Evolutionary conservation across 2,113 vertebrate species (phyloP).

Genomic region (Archilochus colubris): DNA sequence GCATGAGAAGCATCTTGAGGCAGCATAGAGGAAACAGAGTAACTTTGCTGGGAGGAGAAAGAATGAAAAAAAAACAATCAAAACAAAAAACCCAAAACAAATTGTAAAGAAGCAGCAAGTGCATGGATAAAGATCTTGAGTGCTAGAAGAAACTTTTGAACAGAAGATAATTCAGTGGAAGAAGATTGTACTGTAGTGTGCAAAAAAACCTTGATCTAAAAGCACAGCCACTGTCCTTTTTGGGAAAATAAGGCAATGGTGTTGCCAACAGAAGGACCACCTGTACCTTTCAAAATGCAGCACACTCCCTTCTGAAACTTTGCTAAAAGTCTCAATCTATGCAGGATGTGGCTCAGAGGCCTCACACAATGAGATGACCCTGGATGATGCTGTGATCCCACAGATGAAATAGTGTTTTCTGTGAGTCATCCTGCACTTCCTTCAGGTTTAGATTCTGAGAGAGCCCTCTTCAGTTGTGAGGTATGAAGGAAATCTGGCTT

Average conservation of each 20-base stretch:
- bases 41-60: not conserved
- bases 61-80: not conserved
- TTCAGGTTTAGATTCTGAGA: not conserved
- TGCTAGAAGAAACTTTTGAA: not conserved
- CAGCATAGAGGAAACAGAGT: not conserved
- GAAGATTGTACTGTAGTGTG: accelerated
- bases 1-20: not conserved
- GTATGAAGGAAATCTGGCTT: not conserved
- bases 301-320: not conserved
- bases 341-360: not conserved
- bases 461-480: accelerated
- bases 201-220: not conserved
- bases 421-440: not conserved
- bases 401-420: not conserved
- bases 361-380: not conserved
- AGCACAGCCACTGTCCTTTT: not conserved
- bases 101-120: not conserved
- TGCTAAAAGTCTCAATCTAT: not conserved
- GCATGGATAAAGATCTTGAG: not conserved
- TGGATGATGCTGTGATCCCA: not conserved
- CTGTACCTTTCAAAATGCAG: not conserved
- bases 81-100: not conserved
- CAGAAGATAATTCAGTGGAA: not conserved
- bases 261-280: not conserved
- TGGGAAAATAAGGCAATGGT: not conserved